A percentile compares a stretch with the other conserved stretches of the same genome.
These are phyloP conservation scores for Ochotona curzoniae DNA, from an alignment of 2,113 vertebrate genomes.

Conservation along the genomic window DNA sequence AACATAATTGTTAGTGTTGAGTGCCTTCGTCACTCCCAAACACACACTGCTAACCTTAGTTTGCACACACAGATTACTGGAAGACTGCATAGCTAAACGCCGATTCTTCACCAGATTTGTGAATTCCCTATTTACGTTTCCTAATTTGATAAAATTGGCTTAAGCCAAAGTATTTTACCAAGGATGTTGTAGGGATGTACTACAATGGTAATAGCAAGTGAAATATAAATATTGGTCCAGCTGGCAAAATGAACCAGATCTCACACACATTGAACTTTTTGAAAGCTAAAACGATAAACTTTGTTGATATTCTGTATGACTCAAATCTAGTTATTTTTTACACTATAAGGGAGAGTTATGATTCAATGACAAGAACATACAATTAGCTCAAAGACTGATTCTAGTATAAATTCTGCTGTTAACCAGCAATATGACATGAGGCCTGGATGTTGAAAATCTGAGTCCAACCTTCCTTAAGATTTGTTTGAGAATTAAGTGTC, in stretches of 20 bases:
- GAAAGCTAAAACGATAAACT: neutral
- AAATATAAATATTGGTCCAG: neutral
- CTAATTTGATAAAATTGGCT: neutral
- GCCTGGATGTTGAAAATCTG: conserved; percentile 7
- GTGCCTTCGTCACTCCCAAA: neutral
- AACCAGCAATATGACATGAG: neutral
- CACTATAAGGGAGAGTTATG: neutral
- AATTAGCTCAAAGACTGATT: neutral
- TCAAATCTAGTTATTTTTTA: conserved; percentile 11
- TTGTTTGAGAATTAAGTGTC: conserved; percentile 12
- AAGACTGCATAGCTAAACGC: neutral
- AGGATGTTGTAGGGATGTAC: neutral
- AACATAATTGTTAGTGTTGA: neutral
- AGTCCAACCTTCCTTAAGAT: neutral
- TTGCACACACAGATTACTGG: neutral
- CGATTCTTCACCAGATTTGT: neutral
- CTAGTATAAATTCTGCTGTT: neutral
- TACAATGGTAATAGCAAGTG: neutral
- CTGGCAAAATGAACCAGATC: conserved; percentile 5
- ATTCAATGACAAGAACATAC: conserved; percentile 22
- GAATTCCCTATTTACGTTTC: neutral
- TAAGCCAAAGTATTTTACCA: conserved; percentile 7
- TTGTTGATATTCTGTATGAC: neutral
- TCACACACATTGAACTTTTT: neutral
- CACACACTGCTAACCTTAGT: neutral